Base-by-base conservation (phyloP, 2,113 vertebrate genomes). In the Corythoichthys haematopterus region DNA sequence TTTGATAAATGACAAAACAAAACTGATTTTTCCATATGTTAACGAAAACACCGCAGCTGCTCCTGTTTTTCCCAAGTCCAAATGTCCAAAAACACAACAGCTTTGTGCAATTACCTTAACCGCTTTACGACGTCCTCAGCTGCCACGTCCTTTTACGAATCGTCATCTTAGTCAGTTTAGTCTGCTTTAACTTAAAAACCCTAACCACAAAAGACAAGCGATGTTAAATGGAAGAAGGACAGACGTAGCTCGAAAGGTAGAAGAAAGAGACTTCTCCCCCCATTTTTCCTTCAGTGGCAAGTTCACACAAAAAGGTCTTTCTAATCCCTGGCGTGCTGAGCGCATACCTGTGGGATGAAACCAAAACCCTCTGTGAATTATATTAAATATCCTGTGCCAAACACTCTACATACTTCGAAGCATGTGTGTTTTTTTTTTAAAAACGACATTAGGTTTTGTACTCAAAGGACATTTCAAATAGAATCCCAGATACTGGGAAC, bases 281-380 rank as follows among this genome's bases (percentile, higher is more conserved):
- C 83, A 78, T 85, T 88, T 87, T 88, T 83, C 78, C 71, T 82
- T 83, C 78, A 79, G 83, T 82, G 76, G 83, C 46, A 52, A 76
- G 69, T 81, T 87, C 82, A 81, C 81, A 91, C 80, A 91, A 89
- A 87, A 85, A 79, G 81, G 79, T 79, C 79, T 80, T 80, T 87
- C 83, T 87, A 83, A 86, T 87, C 74, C 82, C 73, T 63, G 78
- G 85, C 84, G 83, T 78, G 70, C 79, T 45, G 79, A 80, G 79
- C 76, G 79, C 87, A 92, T 90, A 90, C 88, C 84, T 89, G 88
- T n/a, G 80, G 90, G 86, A 91, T 89, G 82, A 90, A 91, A 89
- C 88, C 77, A 87, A 90, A 90, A 83, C 85, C 86, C 80, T 84
- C 74, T 65, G 84, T 81, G 86, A 90, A 85, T 90, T 90, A 82